Percentiles rank a stretch among this genome's conserved stretches.
These are phyloP conservation scores for Phengaris alcon DNA, from an alignment of 2,888 invertebrate species.

Conservation along the genomic window DNA sequence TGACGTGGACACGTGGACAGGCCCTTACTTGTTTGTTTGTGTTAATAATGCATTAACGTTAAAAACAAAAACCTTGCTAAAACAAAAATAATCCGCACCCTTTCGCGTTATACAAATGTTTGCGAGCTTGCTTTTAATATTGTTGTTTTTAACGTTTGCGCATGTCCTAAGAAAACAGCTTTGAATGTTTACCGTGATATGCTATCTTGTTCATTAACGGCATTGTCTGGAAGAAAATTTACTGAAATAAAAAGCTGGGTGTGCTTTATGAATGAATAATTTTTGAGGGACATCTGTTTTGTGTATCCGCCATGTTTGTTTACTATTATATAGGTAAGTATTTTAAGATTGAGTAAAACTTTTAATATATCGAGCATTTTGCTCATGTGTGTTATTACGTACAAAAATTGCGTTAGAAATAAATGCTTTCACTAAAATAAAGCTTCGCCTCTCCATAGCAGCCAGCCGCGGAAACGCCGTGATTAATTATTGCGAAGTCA, in stretches of 20 bases:
- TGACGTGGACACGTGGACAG: too few relatives aligned
- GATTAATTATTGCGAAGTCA: slow-evolving; percentile 26
- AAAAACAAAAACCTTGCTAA: slow-evolving; percentile 23
- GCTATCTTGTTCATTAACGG: slow-evolving; percentile 24
- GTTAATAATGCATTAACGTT: slow-evolving; percentile 11
- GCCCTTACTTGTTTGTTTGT: not conserved
- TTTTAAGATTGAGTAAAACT: too few relatives aligned
- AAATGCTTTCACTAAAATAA: not conserved
- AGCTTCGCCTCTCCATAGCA: slow-evolving; percentile 5
- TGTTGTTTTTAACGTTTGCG: slow-evolving; percentile 10
- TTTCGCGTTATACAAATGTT: slow-evolving; percentile 9
- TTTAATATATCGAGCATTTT: too few relatives aligned
- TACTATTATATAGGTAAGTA: not conserved
- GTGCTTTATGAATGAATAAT: slow-evolving; percentile 11
- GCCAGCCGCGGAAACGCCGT: slow-evolving; percentile 5
- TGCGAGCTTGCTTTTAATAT: slow-evolving; percentile 12
- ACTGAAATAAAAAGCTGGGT: not conserved
- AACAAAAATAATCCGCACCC: slow-evolving; percentile 14
- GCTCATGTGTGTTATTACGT: not conserved
- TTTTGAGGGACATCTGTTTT: not conserved
- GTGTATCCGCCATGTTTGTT: not conserved
- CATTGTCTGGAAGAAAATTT: slow-evolving; percentile 18
- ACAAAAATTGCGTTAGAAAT: not conserved
- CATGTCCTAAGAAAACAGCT: slow-evolving; percentile 27
- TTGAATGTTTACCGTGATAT: slow-evolving; percentile 24